phyloP scores from a whole-genome alignment of 2,797 vertebrate genomes.

The Chloroceryle inda region DNA sequence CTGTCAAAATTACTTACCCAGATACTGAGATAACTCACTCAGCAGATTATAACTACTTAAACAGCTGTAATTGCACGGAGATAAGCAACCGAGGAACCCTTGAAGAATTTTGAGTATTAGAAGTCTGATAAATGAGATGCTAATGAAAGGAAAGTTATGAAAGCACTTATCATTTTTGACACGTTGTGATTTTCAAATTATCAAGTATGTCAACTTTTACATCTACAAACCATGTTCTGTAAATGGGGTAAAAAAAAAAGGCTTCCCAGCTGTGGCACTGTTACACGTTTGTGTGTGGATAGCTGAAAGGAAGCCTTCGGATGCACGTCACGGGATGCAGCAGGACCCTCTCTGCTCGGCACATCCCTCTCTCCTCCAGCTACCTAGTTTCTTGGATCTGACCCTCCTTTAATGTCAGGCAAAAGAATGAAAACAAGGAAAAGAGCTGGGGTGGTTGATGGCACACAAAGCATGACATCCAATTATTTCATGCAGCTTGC shows the following conservation, averaged over 20 bases:
- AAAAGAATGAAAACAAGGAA: background rate
- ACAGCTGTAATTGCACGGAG: background rate
- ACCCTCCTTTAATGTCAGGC: background rate
- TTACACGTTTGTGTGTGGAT: no score
- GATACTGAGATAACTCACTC: conserved; percentile 6
- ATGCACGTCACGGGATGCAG: background rate
- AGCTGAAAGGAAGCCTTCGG: background rate
- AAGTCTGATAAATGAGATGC: conserved; percentile 1
- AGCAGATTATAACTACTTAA: background rate
- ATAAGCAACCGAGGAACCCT: background rate
- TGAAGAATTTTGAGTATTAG: background rate
- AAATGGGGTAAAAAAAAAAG: background rate
- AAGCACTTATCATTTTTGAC: background rate
- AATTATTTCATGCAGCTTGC: conserved; percentile 16
- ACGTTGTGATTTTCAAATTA: conserved; percentile 6
- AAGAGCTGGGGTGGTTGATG: background rate
- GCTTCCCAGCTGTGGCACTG: background rate
- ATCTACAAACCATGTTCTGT: background rate
- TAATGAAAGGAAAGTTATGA: conserved; percentile 1
- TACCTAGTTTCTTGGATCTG: background rate
- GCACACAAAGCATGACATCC: background rate
- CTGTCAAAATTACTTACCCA: conserved; percentile 4
- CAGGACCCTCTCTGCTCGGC: background rate
- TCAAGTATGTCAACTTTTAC: background rate
- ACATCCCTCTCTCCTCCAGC: background rate